These are phyloP conservation scores for Callocephalon fimbriatum DNA, from an alignment of 2,113 vertebrate genomes.

Conservation along the genomic window DNA sequence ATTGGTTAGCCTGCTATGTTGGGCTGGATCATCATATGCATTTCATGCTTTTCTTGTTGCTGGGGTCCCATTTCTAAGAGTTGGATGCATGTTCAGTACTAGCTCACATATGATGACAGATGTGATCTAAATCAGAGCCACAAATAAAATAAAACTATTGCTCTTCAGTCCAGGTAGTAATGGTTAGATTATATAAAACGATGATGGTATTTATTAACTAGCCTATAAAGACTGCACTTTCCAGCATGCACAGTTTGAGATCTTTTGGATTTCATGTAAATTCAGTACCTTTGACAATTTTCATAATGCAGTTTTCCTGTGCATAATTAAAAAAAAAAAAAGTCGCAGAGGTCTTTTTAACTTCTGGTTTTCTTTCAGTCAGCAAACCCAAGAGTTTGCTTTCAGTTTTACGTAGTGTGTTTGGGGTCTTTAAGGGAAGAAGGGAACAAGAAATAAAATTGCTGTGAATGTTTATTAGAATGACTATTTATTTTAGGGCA, in stretches of 20 bases:
- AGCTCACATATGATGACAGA: not conserved
- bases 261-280: not conserved
- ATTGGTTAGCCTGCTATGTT: not conserved
- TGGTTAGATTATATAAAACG: not conserved
- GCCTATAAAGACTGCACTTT: not conserved
- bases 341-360: not conserved
- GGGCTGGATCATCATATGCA: accelerated
- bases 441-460: not conserved
- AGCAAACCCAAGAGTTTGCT: not conserved
- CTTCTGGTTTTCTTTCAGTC: not conserved
- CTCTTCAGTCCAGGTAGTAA: not conserved
- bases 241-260: not conserved
- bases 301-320: not conserved
- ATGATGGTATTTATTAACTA: not conserved
- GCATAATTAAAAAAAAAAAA: not conserved
- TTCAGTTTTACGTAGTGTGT: not conserved
- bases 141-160: not conserved
- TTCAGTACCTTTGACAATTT: not conserved
- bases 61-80: not conserved
- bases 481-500: not conserved
- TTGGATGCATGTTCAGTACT: not conserved
- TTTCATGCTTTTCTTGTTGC: conserved; percentile 44
- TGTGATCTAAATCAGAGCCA: not conserved
- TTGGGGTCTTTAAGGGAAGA: not conserved
- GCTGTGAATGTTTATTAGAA: not conserved